Conservation (phyloP, 2,797 vertebrate genomes). For the Spea hammondii region DNA sequence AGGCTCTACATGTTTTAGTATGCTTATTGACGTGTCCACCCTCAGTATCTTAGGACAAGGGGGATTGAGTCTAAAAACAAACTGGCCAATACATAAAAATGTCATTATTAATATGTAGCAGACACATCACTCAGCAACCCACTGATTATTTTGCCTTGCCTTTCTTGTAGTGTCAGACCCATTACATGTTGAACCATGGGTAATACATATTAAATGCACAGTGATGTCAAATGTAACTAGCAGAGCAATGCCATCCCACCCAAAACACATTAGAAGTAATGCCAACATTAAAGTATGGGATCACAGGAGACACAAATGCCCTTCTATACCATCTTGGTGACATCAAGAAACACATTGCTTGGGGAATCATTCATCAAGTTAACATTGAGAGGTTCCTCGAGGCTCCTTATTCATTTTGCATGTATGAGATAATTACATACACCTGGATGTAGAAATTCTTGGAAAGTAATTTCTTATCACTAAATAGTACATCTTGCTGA, state of each 20-base stretch:
- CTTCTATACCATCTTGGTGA: slow-evolving; percentile 17
- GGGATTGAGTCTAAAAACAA: no score
- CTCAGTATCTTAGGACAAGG: no score
- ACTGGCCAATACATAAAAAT: slow-evolving; percentile 9
- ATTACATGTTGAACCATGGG: slow-evolving; percentile 20
- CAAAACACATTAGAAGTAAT: slow-evolving; percentile 27
- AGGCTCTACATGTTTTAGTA: no score
- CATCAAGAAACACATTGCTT: slow-evolving; percentile 43
- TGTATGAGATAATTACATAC: slow-evolving; percentile 50
- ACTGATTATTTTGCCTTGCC: slow-evolving; percentile 19
- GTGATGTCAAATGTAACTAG: slow-evolving; percentile 32
- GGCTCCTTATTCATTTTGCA: slow-evolving; percentile 51
- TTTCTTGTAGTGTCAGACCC: slow-evolving; percentile 21
- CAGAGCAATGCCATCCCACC: slow-evolving; percentile 4
- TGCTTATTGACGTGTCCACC: no score
- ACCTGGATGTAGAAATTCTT: slow-evolving; percentile 44
- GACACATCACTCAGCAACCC: neutral
- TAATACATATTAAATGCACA: slow-evolving; percentile 36
- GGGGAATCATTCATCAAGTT: slow-evolving; percentile 43
- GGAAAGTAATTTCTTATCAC: slow-evolving; percentile 37
- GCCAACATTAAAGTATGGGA: slow-evolving; percentile 22
- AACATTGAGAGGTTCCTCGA: slow-evolving; percentile 40
- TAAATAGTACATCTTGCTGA: slow-evolving; percentile 38
- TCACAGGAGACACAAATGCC: slow-evolving; percentile 3
- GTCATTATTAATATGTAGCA: slow-evolving; percentile 25